A percentile compares a stretch with the other conserved stretches of the same genome.
phyloP scores from a whole-genome alignment of 1,140 invertebrate species.

The Zaprionus vittiger region DNA sequence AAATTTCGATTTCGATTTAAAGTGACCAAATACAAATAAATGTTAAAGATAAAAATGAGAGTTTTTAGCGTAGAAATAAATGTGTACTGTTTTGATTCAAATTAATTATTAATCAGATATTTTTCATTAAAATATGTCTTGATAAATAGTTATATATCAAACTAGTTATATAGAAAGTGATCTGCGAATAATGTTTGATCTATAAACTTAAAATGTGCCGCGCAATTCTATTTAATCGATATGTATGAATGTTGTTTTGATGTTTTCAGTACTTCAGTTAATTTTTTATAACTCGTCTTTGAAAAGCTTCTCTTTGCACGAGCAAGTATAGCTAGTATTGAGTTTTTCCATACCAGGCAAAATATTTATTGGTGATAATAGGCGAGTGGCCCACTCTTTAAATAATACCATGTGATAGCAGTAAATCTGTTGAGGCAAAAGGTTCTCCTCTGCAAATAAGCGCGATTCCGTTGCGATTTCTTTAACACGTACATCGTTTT shows the following conservation, averaged over 20 bases:
- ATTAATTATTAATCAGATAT: too few relatives aligned
- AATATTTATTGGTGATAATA: constrained; percentile 87
- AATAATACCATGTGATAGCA: constrained; percentile 95
- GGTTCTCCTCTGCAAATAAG: constrained; percentile 90
- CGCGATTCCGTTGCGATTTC: constrained; percentile 90
- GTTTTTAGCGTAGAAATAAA: too few relatives aligned
- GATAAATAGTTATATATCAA: too few relatives aligned
- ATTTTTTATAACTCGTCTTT: constrained; percentile 62
- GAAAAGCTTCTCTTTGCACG: constrained; percentile 66
- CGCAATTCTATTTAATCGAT: neutral
- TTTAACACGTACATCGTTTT: constrained; percentile 90
- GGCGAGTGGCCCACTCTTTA: constrained; percentile 90
- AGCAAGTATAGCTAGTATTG: constrained; percentile 85
- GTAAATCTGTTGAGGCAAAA: constrained; percentile 94
- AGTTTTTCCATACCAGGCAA: constrained; percentile 91
- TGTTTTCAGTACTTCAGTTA: neutral
- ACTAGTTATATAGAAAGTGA: too few relatives aligned
- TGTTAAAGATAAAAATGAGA: too few relatives aligned
- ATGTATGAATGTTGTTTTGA: neutral
- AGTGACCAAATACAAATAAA: too few relatives aligned
- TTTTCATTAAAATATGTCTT: too few relatives aligned
- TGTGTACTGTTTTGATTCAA: too few relatives aligned
- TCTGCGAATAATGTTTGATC: too few relatives aligned
- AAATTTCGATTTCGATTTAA: neutral
- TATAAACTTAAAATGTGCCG: too few relatives aligned